These are phyloP conservation scores for Muschampia plurimacula DNA, from an alignment of 2,888 invertebrate genomes.

Conservation along the genomic window DNA sequence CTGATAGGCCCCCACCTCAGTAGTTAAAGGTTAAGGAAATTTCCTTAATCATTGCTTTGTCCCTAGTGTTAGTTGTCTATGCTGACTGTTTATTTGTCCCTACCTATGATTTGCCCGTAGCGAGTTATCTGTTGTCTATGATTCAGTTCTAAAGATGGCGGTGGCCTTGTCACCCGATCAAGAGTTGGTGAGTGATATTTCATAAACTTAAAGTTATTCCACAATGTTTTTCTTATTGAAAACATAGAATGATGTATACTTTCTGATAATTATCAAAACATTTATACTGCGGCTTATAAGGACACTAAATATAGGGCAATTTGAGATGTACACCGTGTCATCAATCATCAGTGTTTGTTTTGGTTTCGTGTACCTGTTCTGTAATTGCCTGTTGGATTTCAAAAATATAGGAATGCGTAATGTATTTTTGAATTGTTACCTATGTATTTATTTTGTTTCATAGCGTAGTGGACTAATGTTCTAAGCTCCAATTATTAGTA, in stretches of 20 bases:
- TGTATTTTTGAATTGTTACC: too few species aligned
- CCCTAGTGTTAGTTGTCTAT: too few species aligned
- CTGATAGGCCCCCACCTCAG: too few species aligned
- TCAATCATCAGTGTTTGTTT: constrained; percentile 71
- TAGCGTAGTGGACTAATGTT: too few species aligned
- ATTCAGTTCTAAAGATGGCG: constrained; percentile 83
- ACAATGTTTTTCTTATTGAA: background rate
- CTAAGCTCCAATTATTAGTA: too few species aligned
- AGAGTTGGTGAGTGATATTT: constrained; percentile 88
- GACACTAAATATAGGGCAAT: too few species aligned
- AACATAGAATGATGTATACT: background rate
- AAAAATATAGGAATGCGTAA: background rate
- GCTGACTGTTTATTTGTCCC: too few species aligned
- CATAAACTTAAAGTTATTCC: background rate
- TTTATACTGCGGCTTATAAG: background rate
- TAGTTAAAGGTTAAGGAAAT: too few species aligned
- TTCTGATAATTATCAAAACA: background rate
- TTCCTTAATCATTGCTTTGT: too few species aligned
- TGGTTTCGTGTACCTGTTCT: constrained; percentile 61
- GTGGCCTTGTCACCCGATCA: constrained; percentile 91
- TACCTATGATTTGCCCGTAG: too few species aligned
- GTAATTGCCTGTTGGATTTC: constrained; percentile 13
- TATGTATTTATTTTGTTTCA: too few species aligned
- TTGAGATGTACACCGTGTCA: constrained; percentile 76
- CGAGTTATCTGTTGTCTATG: background rate